Percentiles rank a stretch among this genome's conserved stretches.
These are phyloP conservation scores for Pitta sordida DNA, from an alignment of 2,113 vertebrate species.

Conservation along the genomic window DNA sequence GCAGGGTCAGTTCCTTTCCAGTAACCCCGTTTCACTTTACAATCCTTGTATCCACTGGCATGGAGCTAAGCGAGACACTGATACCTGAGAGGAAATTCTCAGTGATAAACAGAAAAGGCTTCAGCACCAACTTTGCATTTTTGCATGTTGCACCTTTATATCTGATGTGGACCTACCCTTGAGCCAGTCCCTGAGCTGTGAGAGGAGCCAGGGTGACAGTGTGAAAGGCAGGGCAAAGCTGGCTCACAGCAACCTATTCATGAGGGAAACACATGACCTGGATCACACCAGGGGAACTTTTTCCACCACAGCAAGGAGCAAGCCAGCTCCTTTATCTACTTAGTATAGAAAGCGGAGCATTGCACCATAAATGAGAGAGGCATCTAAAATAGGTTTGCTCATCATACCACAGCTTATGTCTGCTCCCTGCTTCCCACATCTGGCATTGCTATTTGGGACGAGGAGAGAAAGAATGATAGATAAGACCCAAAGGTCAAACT, in stretches of 20 bases:
- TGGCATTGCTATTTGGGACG: background rate
- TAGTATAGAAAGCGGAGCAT: background rate
- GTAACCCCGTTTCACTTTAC: background rate
- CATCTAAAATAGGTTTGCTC: background rate
- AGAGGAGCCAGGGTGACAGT: background rate
- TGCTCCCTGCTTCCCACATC: background rate
- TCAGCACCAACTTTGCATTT: background rate
- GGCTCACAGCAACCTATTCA: background rate
- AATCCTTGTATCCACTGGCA: background rate
- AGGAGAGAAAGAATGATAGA: background rate
- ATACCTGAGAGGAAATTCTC: background rate
- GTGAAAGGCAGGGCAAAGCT: background rate
- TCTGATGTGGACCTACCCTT: fast-evolving
- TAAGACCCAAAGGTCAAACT: background rate
- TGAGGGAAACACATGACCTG: constrained; percentile 24
- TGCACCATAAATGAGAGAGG: background rate
- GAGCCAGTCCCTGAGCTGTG: background rate
- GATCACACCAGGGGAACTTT: background rate
- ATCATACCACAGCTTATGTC: background rate
- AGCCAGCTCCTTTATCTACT: background rate
- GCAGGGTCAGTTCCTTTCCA: background rate
- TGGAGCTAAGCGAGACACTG: background rate
- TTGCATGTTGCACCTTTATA: background rate
- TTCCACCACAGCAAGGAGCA: constrained; percentile 31
- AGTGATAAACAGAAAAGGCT: background rate